Evolutionary conservation across 1,140 invertebrate genomes (phyloP).

Genomic region (Pectinophora gossypiella): DNA sequence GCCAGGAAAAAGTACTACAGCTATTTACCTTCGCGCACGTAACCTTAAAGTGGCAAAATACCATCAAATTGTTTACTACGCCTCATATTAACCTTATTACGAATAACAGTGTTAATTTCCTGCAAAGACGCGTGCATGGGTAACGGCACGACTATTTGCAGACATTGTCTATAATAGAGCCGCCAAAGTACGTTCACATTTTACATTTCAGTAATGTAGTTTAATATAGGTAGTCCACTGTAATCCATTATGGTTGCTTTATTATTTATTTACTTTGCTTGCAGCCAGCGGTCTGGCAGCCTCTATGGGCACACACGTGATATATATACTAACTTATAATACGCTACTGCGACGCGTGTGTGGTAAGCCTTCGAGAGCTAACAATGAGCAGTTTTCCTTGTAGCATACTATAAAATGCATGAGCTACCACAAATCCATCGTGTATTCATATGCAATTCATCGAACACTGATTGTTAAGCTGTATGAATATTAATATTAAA

Average conservation of each 20-base stretch:
- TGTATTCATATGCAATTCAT: slow-evolving; percentile 61
- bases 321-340: too few species aligned
- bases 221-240: not conserved
- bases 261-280: slow-evolving; percentile 3
- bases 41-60: too few species aligned
- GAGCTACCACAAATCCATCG: slow-evolving; percentile 52
- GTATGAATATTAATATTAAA: slow-evolving; percentile 56
- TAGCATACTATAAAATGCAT: slow-evolving; percentile 53
- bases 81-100: too few species aligned
- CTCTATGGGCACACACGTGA: too few species aligned
- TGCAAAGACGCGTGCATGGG: not conserved
- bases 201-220: not conserved
- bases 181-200: slow-evolving; percentile 1
- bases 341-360: not conserved
- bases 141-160: not conserved
- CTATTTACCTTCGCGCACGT: too few species aligned
- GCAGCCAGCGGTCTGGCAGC: not conserved
- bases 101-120: not conserved
- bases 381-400: slow-evolving; percentile 47
- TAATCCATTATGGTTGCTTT: slow-evolving; percentile 4
- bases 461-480: slow-evolving; percentile 51
- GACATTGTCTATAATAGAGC: not conserved
- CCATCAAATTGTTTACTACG: too few species aligned
- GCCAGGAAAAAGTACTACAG: not conserved
- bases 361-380: slow-evolving; percentile 16